Conservation (phyloP, 92 coral and sea anemone genomes). For the Porites divaricata region DNA sequence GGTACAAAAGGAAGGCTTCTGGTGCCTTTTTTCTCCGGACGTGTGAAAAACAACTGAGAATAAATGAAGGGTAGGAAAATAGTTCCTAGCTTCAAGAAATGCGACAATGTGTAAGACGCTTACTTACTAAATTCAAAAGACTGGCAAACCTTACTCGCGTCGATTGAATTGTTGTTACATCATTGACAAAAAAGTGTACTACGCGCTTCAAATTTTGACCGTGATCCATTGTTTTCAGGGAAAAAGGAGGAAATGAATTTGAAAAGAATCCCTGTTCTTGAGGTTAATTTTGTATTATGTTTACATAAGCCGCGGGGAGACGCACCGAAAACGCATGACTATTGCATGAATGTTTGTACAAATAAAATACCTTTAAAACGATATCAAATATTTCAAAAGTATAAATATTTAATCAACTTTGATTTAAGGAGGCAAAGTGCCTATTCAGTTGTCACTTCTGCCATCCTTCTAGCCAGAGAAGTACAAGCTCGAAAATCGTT, state of each 20-base stretch:
- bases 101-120: background rate
- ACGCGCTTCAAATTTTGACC: conserved; percentile 17
- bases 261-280: conserved; percentile 57
- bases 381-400: conserved; percentile 76
- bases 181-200: conserved; percentile 35
- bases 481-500: conserved; percentile 11
- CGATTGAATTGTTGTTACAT: conserved; percentile 32
- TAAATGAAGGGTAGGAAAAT: background rate
- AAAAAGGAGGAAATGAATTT: conserved; percentile 37
- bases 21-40: conserved; percentile 5
- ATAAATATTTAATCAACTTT: conserved; percentile 69
- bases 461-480: conserved; percentile 27
- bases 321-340: conserved; percentile 65
- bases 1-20: conserved; percentile 17
- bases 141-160: background rate
- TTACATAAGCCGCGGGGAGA: conserved; percentile 64
- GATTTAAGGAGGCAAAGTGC: conserved; percentile 70
- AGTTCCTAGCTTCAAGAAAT: background rate
- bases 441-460: conserved; percentile 41
- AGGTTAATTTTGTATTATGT: conserved; percentile 72
- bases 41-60: background rate
- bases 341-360: conserved; percentile 76
- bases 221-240: conserved; percentile 23
- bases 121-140: background rate
- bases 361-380: conserved; percentile 79